phyloP scores from a whole-genome alignment of 2,797 vertebrate species.

The Salmo trutta region DNA sequence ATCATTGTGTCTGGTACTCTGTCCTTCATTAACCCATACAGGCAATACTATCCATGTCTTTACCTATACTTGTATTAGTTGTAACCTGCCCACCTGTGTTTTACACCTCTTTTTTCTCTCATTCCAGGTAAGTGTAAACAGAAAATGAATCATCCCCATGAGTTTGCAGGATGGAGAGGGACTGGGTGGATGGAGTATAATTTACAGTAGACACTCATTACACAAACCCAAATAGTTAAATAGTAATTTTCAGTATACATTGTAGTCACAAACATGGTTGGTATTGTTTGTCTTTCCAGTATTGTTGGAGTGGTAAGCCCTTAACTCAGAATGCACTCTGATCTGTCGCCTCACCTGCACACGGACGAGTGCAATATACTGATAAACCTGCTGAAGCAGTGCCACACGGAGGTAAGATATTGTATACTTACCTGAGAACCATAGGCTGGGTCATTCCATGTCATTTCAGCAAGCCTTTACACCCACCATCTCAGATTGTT shows the following conservation, averaged over 20 bases:
- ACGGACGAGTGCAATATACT: constrained; percentile 90
- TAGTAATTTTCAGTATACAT: neutral
- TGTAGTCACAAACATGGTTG: neutral
- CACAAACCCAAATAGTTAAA: neutral
- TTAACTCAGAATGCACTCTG: constrained; percentile 88
- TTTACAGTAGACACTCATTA: constrained; percentile 39
- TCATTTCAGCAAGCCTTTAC: too few relatives aligned
- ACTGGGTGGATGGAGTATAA: constrained; percentile 72
- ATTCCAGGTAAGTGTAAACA: constrained; percentile 61
- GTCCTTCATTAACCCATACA: neutral
- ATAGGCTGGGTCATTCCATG: too few relatives aligned
- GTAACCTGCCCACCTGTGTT: neutral
- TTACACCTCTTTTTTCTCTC: neutral
- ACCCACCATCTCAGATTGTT: too few relatives aligned
- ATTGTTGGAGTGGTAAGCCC: constrained; percentile 51
- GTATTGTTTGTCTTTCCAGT: constrained; percentile 54
- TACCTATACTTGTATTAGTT: neutral
- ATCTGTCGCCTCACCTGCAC: constrained; percentile 93
- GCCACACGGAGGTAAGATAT: constrained; percentile 86
- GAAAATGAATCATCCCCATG: constrained; percentile 38
- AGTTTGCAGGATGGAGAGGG: constrained; percentile 72
- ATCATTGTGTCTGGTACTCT: neutral
- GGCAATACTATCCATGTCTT: neutral
- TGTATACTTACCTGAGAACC: neutral
- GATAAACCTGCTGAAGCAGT: constrained; percentile 85